These are phyloP conservation scores for Nesidiocoris tenuis DNA, from an alignment of 2,888 invertebrate genomes.

Conservation along the genomic window DNA sequence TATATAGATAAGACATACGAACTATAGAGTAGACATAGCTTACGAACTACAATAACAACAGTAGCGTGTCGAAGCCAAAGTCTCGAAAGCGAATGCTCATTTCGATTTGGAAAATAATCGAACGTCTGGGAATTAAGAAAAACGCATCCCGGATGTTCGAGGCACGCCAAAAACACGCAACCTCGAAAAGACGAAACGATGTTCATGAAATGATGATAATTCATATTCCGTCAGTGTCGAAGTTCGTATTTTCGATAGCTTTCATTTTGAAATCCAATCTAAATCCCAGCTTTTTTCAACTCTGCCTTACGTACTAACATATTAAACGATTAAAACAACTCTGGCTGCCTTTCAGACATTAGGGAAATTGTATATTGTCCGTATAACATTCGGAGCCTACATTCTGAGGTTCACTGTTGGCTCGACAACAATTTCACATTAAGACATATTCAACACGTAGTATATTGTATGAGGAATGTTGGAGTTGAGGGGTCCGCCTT, in stretches of 20 bases:
- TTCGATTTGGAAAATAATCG: background rate
- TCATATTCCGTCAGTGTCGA: too few species aligned
- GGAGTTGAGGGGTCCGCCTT: background rate
- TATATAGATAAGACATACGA: too few species aligned
- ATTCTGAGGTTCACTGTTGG: background rate
- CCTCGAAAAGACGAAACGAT: background rate
- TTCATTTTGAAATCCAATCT: background rate
- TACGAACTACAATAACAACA: background rate
- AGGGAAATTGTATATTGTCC: background rate
- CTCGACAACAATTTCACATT: background rate
- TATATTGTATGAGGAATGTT: background rate
- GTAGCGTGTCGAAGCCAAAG: slow-evolving; percentile 21
- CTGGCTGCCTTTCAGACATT: background rate
- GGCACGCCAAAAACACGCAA: background rate
- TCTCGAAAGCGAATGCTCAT: slow-evolving; percentile 28
- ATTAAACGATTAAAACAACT: background rate
- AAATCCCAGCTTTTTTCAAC: background rate
- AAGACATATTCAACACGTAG: background rate
- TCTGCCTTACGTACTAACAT: background rate
- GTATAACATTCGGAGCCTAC: background rate
- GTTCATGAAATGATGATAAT: background rate
- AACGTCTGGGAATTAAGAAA: background rate
- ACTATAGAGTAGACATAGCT: background rate
- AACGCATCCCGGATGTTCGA: background rate
- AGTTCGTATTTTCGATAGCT: too few species aligned